Conservation (phyloP, 2,888 invertebrate genomes). For the Andrena marginata region DNA sequence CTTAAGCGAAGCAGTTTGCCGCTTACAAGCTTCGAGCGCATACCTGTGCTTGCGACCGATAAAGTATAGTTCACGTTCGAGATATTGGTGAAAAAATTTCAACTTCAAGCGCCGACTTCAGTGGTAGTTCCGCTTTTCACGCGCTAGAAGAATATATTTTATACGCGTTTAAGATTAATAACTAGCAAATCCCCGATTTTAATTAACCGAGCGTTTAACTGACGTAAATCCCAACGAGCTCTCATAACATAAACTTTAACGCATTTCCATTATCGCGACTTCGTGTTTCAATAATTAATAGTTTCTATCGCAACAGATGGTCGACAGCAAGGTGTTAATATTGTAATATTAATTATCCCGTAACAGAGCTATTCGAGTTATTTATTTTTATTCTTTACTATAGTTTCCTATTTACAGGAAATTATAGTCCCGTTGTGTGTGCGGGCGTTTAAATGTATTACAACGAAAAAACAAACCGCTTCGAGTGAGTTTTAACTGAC, state of each 20-base stretch:
- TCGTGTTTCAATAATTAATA: neutral
- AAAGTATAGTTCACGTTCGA: neutral
- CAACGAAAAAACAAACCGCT: slow-evolving; percentile 10
- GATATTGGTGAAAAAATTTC: too few species aligned
- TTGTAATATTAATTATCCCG: neutral
- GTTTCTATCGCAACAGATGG: neutral
- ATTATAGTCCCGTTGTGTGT: neutral
- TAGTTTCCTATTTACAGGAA: neutral
- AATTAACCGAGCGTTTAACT: neutral
- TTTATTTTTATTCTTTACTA: too few species aligned
- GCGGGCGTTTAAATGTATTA: neutral
- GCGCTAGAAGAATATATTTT: neutral
- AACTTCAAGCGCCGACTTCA: neutral
- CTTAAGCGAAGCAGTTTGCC: slow-evolving; percentile 73
- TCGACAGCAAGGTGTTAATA: neutral
- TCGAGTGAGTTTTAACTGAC: slow-evolving; percentile 31
- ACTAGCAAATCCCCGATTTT: too few species aligned
- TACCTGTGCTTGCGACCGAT: slow-evolving; percentile 53
- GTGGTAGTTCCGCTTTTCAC: neutral
- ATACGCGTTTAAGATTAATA: neutral
- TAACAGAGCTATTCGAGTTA: too few species aligned
- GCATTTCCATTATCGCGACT: too few species aligned
- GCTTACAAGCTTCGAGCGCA: slow-evolving; percentile 74
- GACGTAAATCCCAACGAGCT: neutral
- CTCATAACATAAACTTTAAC: neutral